Percentiles rank a stretch among this genome's conserved stretches.
phyloP scores from a whole-genome alignment of 1,140 invertebrate species.

The Zeugodacus cucurbitae region DNA sequence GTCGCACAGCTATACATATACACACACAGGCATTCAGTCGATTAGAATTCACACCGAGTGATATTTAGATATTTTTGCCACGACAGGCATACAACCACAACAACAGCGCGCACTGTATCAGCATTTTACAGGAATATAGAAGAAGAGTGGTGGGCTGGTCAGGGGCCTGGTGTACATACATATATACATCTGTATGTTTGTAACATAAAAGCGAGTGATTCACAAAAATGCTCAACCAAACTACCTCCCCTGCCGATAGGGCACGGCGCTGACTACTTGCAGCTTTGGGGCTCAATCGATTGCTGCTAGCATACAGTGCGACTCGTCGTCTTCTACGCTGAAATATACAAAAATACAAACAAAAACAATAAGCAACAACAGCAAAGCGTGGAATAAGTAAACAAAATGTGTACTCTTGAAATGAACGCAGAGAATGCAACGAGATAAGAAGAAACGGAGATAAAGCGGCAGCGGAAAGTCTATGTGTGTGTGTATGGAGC shows the following conservation, averaged over 20 bases:
- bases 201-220: not conserved
- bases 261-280: no score
- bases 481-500: not conserved
- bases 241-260: not conserved
- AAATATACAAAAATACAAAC: not conserved
- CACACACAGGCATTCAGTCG: not conserved
- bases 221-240: not conserved
- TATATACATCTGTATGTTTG: not conserved
- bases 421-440: not conserved
- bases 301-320: not conserved
- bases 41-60: not conserved
- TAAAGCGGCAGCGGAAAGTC: not conserved
- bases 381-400: not conserved
- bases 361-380: no score
- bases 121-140: not conserved
- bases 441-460: conserved; percentile 10
- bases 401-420: conserved; percentile 13
- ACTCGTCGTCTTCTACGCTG: not conserved
- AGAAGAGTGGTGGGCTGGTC: not conserved
- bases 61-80: not conserved
- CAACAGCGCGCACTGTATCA: not conserved
- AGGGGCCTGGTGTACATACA: not conserved
- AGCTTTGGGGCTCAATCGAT: not conserved
- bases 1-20: not conserved
- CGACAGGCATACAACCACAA: not conserved